These are phyloP conservation scores for Zoroaster sp. DNA, from an alignment of 53 echinoderm and acorn worm genomes.

Conservation along the genomic window DNA sequence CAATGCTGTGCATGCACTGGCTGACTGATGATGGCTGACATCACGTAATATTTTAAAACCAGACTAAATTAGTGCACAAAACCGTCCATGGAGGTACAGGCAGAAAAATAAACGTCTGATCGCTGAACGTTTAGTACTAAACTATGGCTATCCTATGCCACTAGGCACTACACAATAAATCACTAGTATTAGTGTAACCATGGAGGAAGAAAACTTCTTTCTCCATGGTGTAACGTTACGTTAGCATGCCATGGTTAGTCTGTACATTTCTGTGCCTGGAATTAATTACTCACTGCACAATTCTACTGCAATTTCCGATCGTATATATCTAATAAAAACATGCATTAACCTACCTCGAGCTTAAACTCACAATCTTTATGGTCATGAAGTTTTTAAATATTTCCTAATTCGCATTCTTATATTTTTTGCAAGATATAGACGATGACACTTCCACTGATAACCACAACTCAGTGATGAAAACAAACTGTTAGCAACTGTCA, in stretches of 20 bases:
- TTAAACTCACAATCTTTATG: not conserved
- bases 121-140: no score
- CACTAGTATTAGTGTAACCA: no score
- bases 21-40: not conserved
- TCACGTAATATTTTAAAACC: not conserved
- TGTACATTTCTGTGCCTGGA: not conserved
- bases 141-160: no score
- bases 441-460: not conserved
- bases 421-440: not conserved
- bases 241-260: no score
- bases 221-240: no score
- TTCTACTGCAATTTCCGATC: not conserved
- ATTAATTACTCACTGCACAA: not conserved
- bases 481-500: constrained; percentile 61
- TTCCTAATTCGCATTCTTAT: not conserved
- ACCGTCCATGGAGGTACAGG: no score
- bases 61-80: not conserved
- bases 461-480: not conserved
- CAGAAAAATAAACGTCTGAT: no score
- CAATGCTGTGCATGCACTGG: no score
- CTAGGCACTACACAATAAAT: no score
- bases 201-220: no score
- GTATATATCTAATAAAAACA: not conserved
- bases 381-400: not conserved
- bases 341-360: not conserved